Evolutionary conservation across 2,113 vertebrate species (phyloP).

Genomic region (Corythornis vintsioides): DNA sequence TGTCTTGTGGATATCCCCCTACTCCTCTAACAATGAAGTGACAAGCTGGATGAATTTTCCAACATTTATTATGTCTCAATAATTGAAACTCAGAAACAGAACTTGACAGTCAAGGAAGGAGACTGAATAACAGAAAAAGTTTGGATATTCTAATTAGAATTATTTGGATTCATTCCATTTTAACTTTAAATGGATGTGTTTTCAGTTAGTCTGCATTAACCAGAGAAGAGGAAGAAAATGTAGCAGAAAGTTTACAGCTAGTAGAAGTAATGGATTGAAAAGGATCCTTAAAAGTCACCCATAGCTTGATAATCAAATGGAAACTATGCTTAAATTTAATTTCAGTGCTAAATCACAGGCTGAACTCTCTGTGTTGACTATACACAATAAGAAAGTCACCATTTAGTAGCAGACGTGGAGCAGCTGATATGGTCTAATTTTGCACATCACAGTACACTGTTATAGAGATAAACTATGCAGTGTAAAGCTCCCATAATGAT

Average conservation of each 20-base stretch:
- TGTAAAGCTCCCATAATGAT: conserved; percentile 63
- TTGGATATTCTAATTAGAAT: not conserved
- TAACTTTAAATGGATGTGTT: not conserved
- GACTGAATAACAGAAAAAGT: not conserved
- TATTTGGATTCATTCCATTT: not conserved
- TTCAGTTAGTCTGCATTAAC: not conserved
- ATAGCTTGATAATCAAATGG: conserved; percentile 58
- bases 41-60: not conserved
- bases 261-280: not conserved
- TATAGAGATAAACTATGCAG: conserved; percentile 66
- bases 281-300: conserved; percentile 43
- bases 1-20: not conserved
- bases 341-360: conserved; percentile 64
- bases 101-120: not conserved
- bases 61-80: not conserved
- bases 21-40: not conserved
- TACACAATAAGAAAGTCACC: conserved; percentile 54
- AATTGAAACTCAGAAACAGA: not conserved
- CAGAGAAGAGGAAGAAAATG: not conserved
- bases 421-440: conserved; percentile 70
- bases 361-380: conserved; percentile 59
- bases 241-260: not conserved
- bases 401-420: conserved; percentile 33
- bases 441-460: conserved; percentile 59
- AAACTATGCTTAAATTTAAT: conserved; percentile 68